phyloP scores from a whole-genome alignment of 2,888 invertebrate species.

The Acrobasis consociella region DNA sequence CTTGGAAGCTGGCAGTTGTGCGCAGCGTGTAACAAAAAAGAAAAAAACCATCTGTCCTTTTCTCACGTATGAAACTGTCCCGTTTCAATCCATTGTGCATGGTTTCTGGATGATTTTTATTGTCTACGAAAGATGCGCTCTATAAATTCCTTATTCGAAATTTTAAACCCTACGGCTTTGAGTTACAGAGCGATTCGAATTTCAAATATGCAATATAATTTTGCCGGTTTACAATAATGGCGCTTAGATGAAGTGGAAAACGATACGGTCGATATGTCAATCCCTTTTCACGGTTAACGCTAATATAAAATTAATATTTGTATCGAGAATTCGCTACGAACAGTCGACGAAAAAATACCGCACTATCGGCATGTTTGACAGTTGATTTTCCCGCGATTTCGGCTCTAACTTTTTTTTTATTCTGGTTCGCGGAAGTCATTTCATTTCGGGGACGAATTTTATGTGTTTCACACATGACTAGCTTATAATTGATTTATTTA shows the following conservation, averaged over 20 bases:
- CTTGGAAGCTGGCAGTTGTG: slow-evolving; percentile 77
- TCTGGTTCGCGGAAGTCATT: slow-evolving; percentile 51
- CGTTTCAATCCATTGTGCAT: slow-evolving; percentile 57
- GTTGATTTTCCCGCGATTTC: slow-evolving; percentile 54
- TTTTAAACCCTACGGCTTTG: slow-evolving; percentile 8
- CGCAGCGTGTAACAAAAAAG: slow-evolving; percentile 51
- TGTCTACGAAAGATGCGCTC: slow-evolving; percentile 35
- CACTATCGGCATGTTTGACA: slow-evolving; percentile 43
- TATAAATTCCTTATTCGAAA: neutral
- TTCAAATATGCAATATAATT: slow-evolving; percentile 26
- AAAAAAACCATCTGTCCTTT: slow-evolving; percentile 47
- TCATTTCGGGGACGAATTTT: slow-evolving; percentile 49
- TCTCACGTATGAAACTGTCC: slow-evolving; percentile 49
- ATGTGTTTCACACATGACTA: slow-evolving; percentile 60
- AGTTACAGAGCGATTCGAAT: slow-evolving; percentile 24
- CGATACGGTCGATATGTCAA: slow-evolving; percentile 75
- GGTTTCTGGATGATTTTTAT: slow-evolving; percentile 40
- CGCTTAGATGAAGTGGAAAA: slow-evolving; percentile 77
- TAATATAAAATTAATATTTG: slow-evolving; percentile 79
- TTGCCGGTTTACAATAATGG: slow-evolving; percentile 60
- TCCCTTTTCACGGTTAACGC: slow-evolving; percentile 70
- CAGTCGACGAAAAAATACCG: slow-evolving; percentile 25
- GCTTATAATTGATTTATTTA: slow-evolving; percentile 61
- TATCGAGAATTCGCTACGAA: slow-evolving; percentile 34
- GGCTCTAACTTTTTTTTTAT: slow-evolving; percentile 38